A percentile compares a stretch with the other conserved stretches of the same genome.
Conservation (phyloP, 2,113 vertebrate species). For the Narcine bancroftii region DNA sequence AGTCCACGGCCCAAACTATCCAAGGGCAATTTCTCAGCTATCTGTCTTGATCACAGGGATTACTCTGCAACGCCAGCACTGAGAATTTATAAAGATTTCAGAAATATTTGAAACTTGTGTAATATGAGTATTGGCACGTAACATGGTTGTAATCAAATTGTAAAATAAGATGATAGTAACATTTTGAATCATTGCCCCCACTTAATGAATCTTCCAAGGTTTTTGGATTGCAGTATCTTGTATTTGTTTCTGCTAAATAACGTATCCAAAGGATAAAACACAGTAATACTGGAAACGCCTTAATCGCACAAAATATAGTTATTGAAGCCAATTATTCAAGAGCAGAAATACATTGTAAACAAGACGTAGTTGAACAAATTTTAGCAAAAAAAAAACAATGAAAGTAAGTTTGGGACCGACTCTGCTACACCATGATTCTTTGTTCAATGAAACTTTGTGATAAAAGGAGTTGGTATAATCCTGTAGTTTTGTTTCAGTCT, state of each 20-base stretch:
- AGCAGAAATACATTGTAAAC: too few relatives aligned
- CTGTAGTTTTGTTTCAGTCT: not conserved
- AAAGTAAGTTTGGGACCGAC: too few relatives aligned
- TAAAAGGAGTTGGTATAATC: not conserved
- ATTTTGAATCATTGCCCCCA: not conserved
- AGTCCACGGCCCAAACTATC: too few relatives aligned
- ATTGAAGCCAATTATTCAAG: too few relatives aligned
- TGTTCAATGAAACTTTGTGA: too few relatives aligned
- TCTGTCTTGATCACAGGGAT: not conserved
- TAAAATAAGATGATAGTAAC: not conserved
- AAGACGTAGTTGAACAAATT: too few relatives aligned
- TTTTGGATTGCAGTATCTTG: not conserved
- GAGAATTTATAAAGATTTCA: not conserved
- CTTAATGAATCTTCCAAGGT: not conserved
- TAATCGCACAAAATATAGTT: too few relatives aligned
- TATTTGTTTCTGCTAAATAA: not conserved
- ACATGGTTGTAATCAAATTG: not conserved
- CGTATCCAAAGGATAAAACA: not conserved
- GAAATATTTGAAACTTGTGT: not conserved
- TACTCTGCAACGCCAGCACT: too few relatives aligned
- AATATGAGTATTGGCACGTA: not conserved
- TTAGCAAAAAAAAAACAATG: too few relatives aligned
- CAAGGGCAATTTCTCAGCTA: too few relatives aligned
- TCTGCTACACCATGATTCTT: too few relatives aligned
- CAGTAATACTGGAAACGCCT: too few relatives aligned